Evolutionary conservation across 2,888 invertebrate genomes (phyloP), one percentile per base, ranked within the genome.

Genomic region (Leptinotarsa haldemani): DNA sequence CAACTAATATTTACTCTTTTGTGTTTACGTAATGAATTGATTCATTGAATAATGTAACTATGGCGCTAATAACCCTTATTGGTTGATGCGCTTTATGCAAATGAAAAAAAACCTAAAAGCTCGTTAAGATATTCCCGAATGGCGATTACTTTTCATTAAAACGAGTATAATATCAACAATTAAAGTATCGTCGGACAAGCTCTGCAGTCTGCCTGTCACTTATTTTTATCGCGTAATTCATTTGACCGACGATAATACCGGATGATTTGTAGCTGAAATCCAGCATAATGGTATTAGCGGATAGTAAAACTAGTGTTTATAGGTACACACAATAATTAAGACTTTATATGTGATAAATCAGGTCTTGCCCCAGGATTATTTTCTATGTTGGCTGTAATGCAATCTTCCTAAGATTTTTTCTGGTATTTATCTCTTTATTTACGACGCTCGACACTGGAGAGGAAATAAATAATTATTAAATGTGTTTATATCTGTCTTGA

Each of bases 341-440:
- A 73, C 73, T 76, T 77, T 75, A 77, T 77, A 74, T 69, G 75
- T 76, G 69, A 69, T 78, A 79, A 79, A 79, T 79, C 77, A 76
- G 58, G 9, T 61, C 69, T 69, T 69, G 63, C 69, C 61, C 56
- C 25, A 25, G 61, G 63, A 69, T 61, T 61, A 69, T 56, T 61
- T 61, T 61, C 61, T 58, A 69, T 69, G 47, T 61, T 47, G 61
- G 56, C 48, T 69, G 61, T 48, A 69, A 61, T 69, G 61, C 61
- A 69, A 61, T 61, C 65, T 56, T 70, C 73, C 69, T 70, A 73
- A 66, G 75, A 69, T 70, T 75, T 70, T 74, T 65, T 65, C 40
- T 63, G 74, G 74, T 77, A 77, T 77, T 77, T 77, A 77, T 77
- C 74, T 65, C 73, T 70, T 73, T 77, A 77, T 77, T 77, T 77